Percentiles rank a stretch among this genome's conserved stretches.
These are phyloP conservation scores for Chrosomus eos DNA, from an alignment of 2,797 vertebrate species.

Conservation along the genomic window DNA sequence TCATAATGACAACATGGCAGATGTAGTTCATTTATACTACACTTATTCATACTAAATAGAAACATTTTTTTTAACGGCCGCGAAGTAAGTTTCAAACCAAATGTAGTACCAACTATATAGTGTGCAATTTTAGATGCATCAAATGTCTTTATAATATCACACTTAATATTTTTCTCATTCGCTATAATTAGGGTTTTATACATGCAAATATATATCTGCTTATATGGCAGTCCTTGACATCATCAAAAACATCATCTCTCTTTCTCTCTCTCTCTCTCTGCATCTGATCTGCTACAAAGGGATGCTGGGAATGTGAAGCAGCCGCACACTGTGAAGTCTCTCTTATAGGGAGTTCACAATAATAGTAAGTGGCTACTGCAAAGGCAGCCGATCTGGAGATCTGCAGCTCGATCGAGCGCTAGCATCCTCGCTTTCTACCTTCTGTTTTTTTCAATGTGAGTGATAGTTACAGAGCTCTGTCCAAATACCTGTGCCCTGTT, in stretches of 20 bases:
- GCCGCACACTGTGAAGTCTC: conserved; percentile 46
- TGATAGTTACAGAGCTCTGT: background rate
- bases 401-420: conserved; percentile 47
- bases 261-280: conserved; percentile 52
- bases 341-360: conserved; percentile 47
- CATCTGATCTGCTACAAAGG: conserved; percentile 66
- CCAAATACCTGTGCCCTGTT: conserved; percentile 22
- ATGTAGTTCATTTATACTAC: background rate
- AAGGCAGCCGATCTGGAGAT: conserved; percentile 7
- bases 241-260: conserved; percentile 24
- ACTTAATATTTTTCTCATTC: background rate
- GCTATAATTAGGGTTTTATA: background rate
- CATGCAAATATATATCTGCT: background rate
- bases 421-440: conserved; percentile 21
- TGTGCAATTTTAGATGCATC: background rate
- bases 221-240: background rate
- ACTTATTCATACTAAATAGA: background rate
- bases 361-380: conserved; percentile 38
- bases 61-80: background rate
- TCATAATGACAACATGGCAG: background rate
- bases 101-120: background rate
- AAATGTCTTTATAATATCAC: background rate
- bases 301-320: conserved; percentile 64
- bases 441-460: background rate
- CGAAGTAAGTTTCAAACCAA: background rate